Evolutionary conservation across 2,113 vertebrate species (phyloP).

Genomic region (Tachysurus vachellii): DNA sequence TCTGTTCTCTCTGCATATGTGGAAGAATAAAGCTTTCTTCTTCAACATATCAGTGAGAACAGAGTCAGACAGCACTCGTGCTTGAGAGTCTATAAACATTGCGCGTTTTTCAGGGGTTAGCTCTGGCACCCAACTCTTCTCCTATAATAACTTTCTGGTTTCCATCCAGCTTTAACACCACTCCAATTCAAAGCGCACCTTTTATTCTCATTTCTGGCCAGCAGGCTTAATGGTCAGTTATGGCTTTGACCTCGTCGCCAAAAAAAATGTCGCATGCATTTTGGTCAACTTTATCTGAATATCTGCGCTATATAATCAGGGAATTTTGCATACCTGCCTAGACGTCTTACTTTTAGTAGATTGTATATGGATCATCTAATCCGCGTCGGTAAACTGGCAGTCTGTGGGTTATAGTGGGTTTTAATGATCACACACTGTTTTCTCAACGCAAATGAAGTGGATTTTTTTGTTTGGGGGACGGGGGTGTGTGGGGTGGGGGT

Average conservation of each 20-base stretch:
- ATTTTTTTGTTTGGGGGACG: background rate
- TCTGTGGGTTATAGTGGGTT: background rate
- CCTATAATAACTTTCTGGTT: background rate
- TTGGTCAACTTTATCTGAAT: background rate
- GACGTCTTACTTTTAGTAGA: background rate
- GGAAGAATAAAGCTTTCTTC: background rate
- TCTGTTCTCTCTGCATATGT: too few species aligned
- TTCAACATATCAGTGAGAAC: background rate
- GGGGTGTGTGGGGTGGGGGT: background rate
- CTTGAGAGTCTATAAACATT: background rate
- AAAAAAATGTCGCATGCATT: background rate
- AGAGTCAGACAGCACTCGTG: background rate
- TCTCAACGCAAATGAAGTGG: background rate
- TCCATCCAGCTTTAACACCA: background rate
- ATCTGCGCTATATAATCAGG: background rate
- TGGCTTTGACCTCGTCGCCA: background rate
- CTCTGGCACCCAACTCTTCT: constrained; percentile 1
- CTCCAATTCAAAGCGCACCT: constrained; percentile 7
- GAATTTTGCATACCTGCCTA: too few species aligned
- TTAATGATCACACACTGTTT: background rate
- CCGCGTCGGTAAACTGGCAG: background rate
- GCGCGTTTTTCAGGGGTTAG: background rate
- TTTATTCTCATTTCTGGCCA: background rate
- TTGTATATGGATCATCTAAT: background rate
- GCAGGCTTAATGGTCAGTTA: background rate